A percentile compares a stretch with the other conserved stretches of the same genome.
Evolutionary conservation across 2,888 invertebrate genomes (phyloP).

Genomic region (Meta bourneti): DNA sequence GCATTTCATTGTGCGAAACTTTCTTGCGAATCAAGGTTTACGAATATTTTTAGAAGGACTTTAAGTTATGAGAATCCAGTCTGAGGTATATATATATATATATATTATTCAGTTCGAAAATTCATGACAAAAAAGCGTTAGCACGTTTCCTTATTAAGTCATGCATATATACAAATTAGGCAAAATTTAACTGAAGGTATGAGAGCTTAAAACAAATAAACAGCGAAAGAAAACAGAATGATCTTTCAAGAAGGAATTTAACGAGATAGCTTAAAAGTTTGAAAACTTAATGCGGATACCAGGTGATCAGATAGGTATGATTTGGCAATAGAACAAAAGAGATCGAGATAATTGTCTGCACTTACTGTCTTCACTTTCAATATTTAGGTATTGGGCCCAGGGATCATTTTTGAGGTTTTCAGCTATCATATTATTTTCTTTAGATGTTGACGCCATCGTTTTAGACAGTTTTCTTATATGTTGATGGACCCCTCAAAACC

Average conservation of each 20-base stretch:
- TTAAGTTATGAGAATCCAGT: background rate
- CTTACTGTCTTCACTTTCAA: background rate
- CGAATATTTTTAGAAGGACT: background rate
- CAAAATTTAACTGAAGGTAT: background rate
- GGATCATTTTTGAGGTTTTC: background rate
- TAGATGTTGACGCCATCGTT: background rate
- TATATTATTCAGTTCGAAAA: no score
- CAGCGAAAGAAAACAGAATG: no score
- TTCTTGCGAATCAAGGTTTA: background rate
- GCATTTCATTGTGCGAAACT: no score
- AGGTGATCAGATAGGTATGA: background rate
- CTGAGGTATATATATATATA: no score
- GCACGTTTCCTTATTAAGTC: background rate
- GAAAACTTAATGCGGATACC: background rate
- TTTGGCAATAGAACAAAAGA: background rate
- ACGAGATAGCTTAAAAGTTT: background rate
- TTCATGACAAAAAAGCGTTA: no score
- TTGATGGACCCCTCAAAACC: background rate
- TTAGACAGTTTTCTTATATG: constrained; percentile 14
- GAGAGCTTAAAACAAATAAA: background rate
- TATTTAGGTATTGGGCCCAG: background rate
- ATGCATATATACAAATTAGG: background rate
- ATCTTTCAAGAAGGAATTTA: no score
- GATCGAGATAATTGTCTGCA: background rate
- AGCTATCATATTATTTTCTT: background rate